Base-by-base conservation (phyloP, 1,140 invertebrate species). In the Idris sp. region DNA sequence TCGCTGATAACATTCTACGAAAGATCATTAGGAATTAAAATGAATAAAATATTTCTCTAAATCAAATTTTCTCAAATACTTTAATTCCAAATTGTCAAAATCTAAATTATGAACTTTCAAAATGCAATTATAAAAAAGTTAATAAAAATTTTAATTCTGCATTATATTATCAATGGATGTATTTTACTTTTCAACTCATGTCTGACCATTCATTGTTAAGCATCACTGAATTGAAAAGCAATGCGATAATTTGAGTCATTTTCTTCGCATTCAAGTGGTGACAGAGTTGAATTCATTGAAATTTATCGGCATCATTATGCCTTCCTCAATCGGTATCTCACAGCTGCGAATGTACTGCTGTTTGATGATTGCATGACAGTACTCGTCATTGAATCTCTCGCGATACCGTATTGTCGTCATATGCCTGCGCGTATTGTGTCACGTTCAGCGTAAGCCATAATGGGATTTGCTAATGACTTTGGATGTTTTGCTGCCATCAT, bases 371-470 rank as follows among this genome's bases (percentile, higher is more conserved):
- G 75, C 75, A 81, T 64, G 74, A 78, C 75, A 59, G 59, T 62
- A 76, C 75, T 77, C 74, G 75, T 81, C 81, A 83, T 79, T 79
- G 80, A 78, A 72, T 80, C n/a, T n/a, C n/a, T n/a, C 78, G 80
- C 77, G 79, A 80, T 81, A 77, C 75, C 68, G 74, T 76, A 80
- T 77, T 76, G 76, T 75, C 64, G 69, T 65, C 77, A 59, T 76
- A 69, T 67, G 68, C 74, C 56, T n/a, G 36, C 71, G 64, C 54
- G 58, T 61, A 77, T 77, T 73, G 71, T 64, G 62, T 75, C 58
- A 79, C 67, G 65, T 74, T 76, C 38, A 59, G 48, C 59, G 58
- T 64, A 64, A 67, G 40, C 35, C 58, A 73, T 80, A 80, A 80
- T 79, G 74, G 78, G 74, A 81, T 79, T 79, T 73, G 68, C 76